phyloP scores from a whole-genome alignment of 2,888 invertebrate species.

The Pristionchus entomophagus region DNA sequence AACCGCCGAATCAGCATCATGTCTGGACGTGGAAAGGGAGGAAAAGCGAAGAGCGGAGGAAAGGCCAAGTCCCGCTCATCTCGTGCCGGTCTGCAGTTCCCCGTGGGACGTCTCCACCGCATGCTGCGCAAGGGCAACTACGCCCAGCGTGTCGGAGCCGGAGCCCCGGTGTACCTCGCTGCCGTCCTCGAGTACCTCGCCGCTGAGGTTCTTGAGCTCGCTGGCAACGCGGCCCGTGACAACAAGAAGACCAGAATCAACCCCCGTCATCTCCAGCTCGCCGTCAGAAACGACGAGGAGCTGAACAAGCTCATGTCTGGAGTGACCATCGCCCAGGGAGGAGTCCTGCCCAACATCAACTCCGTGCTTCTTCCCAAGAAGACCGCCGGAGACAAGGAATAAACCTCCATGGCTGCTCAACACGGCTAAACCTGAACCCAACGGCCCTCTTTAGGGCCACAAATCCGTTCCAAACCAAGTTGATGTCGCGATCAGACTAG shows the following conservation, averaged over 20 bases:
- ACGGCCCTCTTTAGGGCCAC: no score
- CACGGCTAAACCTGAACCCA: no score
- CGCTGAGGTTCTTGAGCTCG: conserved; percentile 76
- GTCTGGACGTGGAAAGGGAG: conserved; percentile 88
- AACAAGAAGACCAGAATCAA: conserved; percentile 78
- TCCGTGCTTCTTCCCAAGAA: conserved; percentile 74
- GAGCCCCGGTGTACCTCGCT: conserved; percentile 70
- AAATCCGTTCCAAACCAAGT: no score
- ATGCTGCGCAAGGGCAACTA: conserved; percentile 72
- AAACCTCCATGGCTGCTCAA: no score
- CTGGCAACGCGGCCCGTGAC: conserved; percentile 78
- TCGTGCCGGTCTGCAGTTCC: conserved; percentile 75
- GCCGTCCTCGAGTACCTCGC: conserved; percentile 71
- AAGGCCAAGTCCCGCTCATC: conserved; percentile 72
- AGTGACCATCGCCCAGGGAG: conserved; percentile 89
- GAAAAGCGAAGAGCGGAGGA: conserved; percentile 79
- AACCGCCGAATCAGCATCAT: no score
- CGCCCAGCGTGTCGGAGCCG: conserved; percentile 71
- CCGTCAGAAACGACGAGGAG: conserved; percentile 68
- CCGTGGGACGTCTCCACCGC: conserved; percentile 74
- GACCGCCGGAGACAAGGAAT: conserved; percentile 65
- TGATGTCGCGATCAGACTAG: no score
- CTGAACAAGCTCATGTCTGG: conserved; percentile 77
- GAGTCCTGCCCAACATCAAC: conserved; percentile 81
- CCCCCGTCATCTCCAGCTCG: conserved; percentile 72